Evolutionary conservation across 92 coral and sea anemone species (phyloP), one percentile per base, ranked within the genome.

Genomic region (Ricordea florida): DNA sequence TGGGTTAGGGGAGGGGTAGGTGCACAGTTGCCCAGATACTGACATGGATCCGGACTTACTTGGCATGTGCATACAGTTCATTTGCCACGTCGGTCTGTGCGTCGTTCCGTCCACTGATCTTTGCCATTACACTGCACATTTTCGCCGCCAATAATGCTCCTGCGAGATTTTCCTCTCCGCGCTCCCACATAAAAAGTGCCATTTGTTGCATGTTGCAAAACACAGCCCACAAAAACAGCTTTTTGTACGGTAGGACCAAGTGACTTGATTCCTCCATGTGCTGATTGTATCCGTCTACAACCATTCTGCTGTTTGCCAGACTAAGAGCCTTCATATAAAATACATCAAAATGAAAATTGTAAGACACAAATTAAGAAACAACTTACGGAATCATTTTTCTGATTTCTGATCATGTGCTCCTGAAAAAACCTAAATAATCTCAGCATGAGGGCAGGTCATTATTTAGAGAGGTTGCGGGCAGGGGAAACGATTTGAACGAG

Each of bases 131-230:
- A 80, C 83, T 87, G 85, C 79, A 91, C 30, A 91, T 21, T 27
- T 79, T 83, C 55, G 81, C 93, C 25, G 85, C 97, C 76, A 87
- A 71, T 27, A 91, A 81, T 22, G 97, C 97, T 25, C 80, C 58
- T 42, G 93, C 90, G 63, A 91, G 81, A 43, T 57, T 74, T 22
- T 91, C 87, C 38, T 87, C 97, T 2, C 92, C 97, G 25, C 93
- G 79, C 55, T 91, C 93, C 97, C 97, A 91, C 83, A 87, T 71
- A 45, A 91, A 91, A 33, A 83, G 72, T 40, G 97, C 97, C 97
- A 91, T 87, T 62, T 83, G 75, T 74, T 87, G 97, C 97, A 91
- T 87, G 66, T 91, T 91, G 62, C 85, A 83, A 10, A 91, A 70
- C 59, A 91, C 90, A n/a, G 97, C 79, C 97, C 97, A 91, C 37